A percentile compares a stretch with the other conserved stretches of the same genome.
Conservation (phyloP, 2,888 invertebrate genomes). For the Trachelus stipa region DNA sequence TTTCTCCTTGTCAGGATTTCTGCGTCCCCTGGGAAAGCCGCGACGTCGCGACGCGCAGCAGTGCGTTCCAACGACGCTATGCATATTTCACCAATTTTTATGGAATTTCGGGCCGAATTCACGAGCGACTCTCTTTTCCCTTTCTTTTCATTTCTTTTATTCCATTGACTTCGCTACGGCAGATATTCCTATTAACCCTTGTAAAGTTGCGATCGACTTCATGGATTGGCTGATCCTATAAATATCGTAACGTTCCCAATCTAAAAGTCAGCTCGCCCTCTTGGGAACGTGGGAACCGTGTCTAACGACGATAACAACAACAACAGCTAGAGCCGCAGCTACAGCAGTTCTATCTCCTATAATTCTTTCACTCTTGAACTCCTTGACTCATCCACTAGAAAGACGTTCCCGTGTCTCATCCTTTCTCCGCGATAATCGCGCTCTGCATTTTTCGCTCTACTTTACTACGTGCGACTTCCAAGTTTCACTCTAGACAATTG, state of each 20-base stretch:
- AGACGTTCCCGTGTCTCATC: conserved; percentile 17
- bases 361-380: not conserved
- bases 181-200: no score
- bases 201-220: no score
- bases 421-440: conserved; percentile 39
- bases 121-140: not conserved
- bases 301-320: not conserved
- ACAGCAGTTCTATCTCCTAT: not conserved
- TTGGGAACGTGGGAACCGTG: conserved; percentile 36
- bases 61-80: conserved; percentile 46
- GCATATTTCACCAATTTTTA: conserved; percentile 63
- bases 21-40: conserved; percentile 46
- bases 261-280: conserved; percentile 25
- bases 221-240: no score
- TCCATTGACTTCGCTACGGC: not conserved
- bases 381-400: conserved; percentile 12
- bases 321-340: not conserved
- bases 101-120: conserved; percentile 45
- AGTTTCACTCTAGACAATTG: not conserved
- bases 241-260: no score
- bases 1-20: conserved; percentile 44
- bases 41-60: conserved; percentile 44
- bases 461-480: conserved; percentile 24
- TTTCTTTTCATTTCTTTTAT: conserved; percentile 5
- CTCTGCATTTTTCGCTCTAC: conserved; percentile 36